Evolutionary conservation across 2,888 invertebrate species (phyloP).

Genomic region (Reticulitermes lucifugus): DNA sequence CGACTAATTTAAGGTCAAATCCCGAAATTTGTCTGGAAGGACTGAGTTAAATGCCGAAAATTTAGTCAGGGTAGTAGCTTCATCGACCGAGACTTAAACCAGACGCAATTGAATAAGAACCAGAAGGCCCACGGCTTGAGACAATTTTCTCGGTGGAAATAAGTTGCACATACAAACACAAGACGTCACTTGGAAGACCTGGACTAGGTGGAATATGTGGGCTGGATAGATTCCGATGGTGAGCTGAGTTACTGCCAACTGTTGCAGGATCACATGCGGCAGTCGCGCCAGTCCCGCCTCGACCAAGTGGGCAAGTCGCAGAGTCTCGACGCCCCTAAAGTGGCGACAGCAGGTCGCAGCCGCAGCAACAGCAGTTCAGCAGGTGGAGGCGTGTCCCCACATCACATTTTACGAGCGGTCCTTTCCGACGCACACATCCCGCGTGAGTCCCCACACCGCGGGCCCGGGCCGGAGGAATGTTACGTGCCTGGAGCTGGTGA

Average conservation of each 20-base stretch:
- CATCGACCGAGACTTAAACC: too few relatives aligned
- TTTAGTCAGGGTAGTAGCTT: too few relatives aligned
- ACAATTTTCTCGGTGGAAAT: too few relatives aligned
- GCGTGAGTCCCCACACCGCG: slow-evolving; percentile 56
- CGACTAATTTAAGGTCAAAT: too few relatives aligned
- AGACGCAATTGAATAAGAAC: too few relatives aligned
- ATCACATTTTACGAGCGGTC: slow-evolving; percentile 33
- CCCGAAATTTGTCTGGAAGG: too few relatives aligned
- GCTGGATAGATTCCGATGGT: too few relatives aligned
- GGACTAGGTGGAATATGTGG: too few relatives aligned
- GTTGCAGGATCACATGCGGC: slow-evolving; percentile 77
- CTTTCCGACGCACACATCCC: slow-evolving; percentile 55
- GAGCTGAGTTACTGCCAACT: slow-evolving; percentile 33
- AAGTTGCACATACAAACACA: too few relatives aligned
- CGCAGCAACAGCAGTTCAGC: slow-evolving; percentile 56
- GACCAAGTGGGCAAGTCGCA: slow-evolving; percentile 71
- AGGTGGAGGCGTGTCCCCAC: slow-evolving; percentile 56
- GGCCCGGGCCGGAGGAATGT: slow-evolving; percentile 57
- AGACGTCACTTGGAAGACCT: too few relatives aligned
- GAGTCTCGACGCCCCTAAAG: slow-evolving; percentile 56
- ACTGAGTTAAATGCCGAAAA: too few relatives aligned
- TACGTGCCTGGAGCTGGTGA: slow-evolving; percentile 63
- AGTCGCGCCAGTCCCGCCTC: slow-evolving; percentile 83
- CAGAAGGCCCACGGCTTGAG: too few relatives aligned
- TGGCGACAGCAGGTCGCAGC: slow-evolving; percentile 57